These are phyloP conservation scores for Anolis sagrei DNA, from an alignment of 2,113 vertebrate genomes.

Conservation along the genomic window DNA sequence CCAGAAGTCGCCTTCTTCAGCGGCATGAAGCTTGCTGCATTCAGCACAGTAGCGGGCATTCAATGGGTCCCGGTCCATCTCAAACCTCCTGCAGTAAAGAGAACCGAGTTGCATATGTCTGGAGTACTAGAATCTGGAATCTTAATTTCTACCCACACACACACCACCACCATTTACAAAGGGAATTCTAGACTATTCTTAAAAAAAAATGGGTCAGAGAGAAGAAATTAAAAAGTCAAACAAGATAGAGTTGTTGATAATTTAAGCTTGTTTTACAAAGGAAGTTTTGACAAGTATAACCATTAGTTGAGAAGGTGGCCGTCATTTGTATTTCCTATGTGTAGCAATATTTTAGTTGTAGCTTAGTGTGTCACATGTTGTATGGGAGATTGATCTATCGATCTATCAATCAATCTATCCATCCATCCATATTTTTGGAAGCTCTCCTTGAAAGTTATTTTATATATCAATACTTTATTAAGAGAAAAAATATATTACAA, in stretches of 20 bases:
- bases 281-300: too few species aligned
- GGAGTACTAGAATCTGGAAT: background rate
- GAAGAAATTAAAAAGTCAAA: background rate
- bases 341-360: too few species aligned
- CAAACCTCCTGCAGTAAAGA: slow-evolving; percentile 84
- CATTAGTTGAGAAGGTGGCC: too few species aligned
- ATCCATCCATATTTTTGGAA: too few species aligned
- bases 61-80: slow-evolving; percentile 88
- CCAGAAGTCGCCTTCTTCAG: slow-evolving; percentile 95
- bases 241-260: background rate
- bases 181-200: background rate
- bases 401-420: too few species aligned
- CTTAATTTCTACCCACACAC: background rate
- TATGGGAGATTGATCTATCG: too few species aligned
- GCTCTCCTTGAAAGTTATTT: too few species aligned
- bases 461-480: too few species aligned
- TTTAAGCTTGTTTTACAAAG: background rate
- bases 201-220: background rate
- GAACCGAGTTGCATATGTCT: background rate
- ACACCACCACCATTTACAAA: background rate
- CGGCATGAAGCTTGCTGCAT: slow-evolving; percentile 87
- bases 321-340: too few species aligned
- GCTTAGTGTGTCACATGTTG: too few species aligned
- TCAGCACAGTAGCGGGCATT: slow-evolving; percentile 89
- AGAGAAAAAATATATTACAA: too few species aligned